These are phyloP conservation scores for Noctua fimbriata DNA, from an alignment of 2,888 invertebrate genomes.

Conservation along the genomic window DNA sequence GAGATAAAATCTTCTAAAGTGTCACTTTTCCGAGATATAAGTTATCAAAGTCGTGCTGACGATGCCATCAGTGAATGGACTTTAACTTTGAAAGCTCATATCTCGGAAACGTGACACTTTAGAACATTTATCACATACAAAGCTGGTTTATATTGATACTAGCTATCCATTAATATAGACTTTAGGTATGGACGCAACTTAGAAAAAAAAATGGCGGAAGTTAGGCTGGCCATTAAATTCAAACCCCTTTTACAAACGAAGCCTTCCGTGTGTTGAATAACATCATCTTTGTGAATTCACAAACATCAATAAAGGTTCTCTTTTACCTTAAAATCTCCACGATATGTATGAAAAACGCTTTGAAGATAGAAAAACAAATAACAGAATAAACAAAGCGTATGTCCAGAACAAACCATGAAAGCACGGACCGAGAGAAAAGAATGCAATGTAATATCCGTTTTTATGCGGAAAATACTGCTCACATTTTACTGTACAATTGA, in stretches of 20 bases:
- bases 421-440: conserved; percentile 22
- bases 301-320: not conserved
- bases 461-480: conserved; percentile 47
- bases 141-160: too few species aligned
- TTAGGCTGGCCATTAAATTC: too few species aligned
- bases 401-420: conserved; percentile 25
- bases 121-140: too few species aligned
- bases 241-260: not conserved
- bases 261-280: not conserved
- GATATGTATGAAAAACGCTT: not conserved
- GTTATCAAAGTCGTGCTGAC: too few species aligned
- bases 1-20: too few species aligned
- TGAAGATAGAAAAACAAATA: conserved; percentile 27
- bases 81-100: too few species aligned
- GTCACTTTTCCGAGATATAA: too few species aligned
- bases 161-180: too few species aligned
- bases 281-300: not conserved
- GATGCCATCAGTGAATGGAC: too few species aligned
- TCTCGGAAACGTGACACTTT: too few species aligned
- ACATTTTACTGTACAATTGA: conserved; percentile 63
- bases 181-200: too few species aligned
- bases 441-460: conserved; percentile 36
- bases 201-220: too few species aligned
- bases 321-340: conserved; percentile 3
- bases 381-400: conserved; percentile 20